phyloP scores from a whole-genome alignment of 2,113 vertebrate genomes.

The Addax nasomaculatus region DNA sequence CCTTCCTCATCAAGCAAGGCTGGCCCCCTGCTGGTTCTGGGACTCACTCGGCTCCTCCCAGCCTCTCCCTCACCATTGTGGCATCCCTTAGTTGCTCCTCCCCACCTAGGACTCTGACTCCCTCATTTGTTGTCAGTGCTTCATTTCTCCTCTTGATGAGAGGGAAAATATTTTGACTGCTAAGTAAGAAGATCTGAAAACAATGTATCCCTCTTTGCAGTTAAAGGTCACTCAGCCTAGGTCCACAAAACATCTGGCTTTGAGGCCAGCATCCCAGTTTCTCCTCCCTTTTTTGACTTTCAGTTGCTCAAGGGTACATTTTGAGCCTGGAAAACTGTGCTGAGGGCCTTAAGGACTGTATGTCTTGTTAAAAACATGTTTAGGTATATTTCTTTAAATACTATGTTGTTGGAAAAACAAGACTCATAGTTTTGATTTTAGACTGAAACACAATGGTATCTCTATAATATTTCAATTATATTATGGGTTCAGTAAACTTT shows the following conservation, averaged over 20 bases:
- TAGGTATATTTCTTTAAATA: neutral
- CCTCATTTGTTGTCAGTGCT: neutral
- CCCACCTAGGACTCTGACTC: neutral
- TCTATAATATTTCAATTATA: neutral
- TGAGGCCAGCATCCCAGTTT: neutral
- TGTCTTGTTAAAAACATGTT: neutral
- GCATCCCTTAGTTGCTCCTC: neutral
- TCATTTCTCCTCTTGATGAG: neutral
- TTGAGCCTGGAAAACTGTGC: neutral
- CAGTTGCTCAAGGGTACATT: neutral
- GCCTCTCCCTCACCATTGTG: too few species aligned
- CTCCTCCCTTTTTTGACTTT: neutral
- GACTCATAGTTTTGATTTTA: conserved; percentile 1
- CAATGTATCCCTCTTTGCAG: neutral
- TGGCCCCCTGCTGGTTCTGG: neutral
- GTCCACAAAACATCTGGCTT: neutral
- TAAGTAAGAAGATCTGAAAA: neutral
- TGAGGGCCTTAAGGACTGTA: neutral
- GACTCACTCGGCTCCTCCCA: neutral
- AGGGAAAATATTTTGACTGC: neutral
- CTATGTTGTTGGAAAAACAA: neutral
- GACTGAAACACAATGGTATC: neutral
- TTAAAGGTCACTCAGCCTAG: neutral
- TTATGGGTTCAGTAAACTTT: neutral
- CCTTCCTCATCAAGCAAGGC: neutral